Conservation (phyloP, 2,797 vertebrate species). For the Phalloptychus januarius region DNA sequence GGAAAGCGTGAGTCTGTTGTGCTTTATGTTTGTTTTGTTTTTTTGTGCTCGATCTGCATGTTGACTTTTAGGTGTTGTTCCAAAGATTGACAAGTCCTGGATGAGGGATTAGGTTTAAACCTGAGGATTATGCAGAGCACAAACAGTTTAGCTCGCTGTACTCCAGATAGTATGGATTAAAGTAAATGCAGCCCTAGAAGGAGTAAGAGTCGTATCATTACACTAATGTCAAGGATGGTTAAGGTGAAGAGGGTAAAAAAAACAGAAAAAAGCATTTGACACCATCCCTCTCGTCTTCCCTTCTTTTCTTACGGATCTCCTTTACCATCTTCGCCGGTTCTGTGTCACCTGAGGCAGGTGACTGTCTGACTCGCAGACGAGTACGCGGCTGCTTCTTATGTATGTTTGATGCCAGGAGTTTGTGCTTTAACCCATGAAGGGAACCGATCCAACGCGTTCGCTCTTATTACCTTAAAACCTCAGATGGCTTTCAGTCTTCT, state of each 20-base stretch:
- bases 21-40: neutral
- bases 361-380: conserved; percentile 49
- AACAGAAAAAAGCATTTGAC: conserved; percentile 59
- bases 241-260: conserved; percentile 63
- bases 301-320: conserved; percentile 71
- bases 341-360: conserved; percentile 64
- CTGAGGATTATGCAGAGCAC: conserved; percentile 59
- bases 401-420: conserved; percentile 46
- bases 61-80: neutral
- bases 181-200: conserved; percentile 64
- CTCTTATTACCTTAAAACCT: conserved; percentile 46
- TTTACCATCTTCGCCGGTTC: conserved; percentile 57
- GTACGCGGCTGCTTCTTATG: conserved; percentile 35
- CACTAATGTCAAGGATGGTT: conserved; percentile 68
- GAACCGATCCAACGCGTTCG: conserved; percentile 26
- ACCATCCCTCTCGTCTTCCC: conserved; percentile 66
- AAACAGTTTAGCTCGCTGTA: conserved; percentile 45
- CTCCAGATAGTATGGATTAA: conserved; percentile 20
- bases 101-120: conserved; percentile 48
- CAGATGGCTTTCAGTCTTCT: conserved; percentile 39
- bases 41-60: conserved; percentile 10
- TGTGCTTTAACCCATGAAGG: conserved; percentile 56
- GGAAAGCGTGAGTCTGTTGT: conserved; percentile 28
- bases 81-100: conserved; percentile 41
- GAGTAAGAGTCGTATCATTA: conserved; percentile 68